A percentile compares a stretch with the other conserved stretches of the same genome.
phyloP scores from a whole-genome alignment of 2,797 vertebrate genomes.

The Chloroceryle inda region DNA sequence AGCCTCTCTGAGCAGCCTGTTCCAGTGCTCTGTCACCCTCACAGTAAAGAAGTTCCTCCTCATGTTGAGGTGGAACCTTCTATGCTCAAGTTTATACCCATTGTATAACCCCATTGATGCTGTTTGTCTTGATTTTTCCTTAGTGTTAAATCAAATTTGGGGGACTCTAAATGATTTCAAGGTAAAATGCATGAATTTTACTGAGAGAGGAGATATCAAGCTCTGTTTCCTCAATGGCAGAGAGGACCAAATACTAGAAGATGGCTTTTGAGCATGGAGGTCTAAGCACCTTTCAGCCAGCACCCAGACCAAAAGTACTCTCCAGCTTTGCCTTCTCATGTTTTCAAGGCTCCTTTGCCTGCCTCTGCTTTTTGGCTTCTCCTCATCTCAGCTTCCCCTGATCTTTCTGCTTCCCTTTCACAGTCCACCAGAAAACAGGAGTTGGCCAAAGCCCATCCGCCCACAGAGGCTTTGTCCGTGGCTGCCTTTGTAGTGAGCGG shows the following conservation, averaged over 20 bases:
- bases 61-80: too few species aligned
- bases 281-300: background rate
- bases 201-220: background rate
- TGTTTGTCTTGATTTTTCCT: background rate
- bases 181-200: background rate
- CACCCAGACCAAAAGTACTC: background rate
- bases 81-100: too few species aligned
- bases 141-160: background rate
- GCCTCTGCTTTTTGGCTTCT: background rate
- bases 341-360: background rate
- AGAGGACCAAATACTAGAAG: background rate
- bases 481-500: slow-evolving; percentile 46
- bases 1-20: too few species aligned
- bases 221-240: background rate
- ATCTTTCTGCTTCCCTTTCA: slow-evolving; percentile 26
- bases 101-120: too few species aligned
- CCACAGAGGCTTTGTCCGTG: background rate
- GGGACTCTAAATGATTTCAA: background rate
- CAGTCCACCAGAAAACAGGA: slow-evolving; percentile 18
- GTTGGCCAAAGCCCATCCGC: background rate
- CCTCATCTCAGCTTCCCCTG: background rate
- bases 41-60: too few species aligned
- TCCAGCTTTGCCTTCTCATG: background rate
- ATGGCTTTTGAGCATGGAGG: rapidly evolving
- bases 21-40: too few species aligned